A percentile compares a stretch with the other conserved stretches of the same genome.
Conservation (phyloP, 2,113 vertebrate species). For the Copsychus sechellarum region DNA sequence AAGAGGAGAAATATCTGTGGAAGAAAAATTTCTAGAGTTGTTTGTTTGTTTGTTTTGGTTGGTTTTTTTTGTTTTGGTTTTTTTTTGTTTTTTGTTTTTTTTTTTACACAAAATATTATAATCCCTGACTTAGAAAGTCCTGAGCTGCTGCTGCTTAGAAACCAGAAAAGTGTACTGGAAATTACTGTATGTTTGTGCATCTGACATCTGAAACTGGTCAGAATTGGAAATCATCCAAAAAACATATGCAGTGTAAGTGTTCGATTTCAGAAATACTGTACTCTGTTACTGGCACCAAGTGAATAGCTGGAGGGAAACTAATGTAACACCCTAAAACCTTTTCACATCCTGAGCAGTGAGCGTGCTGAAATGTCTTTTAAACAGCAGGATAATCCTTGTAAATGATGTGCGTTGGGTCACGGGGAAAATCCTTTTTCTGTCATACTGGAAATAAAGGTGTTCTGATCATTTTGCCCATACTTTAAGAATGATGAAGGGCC, state of each 20-base stretch:
- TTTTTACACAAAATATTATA: background rate
- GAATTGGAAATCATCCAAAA: constrained; percentile 5
- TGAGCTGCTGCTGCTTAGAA: background rate
- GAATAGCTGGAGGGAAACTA: background rate
- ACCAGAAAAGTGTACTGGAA: background rate
- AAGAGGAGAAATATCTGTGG: background rate
- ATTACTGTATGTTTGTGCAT: background rate
- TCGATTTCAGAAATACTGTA: background rate
- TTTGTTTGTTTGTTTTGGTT: too few species aligned
- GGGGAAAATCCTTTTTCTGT: background rate
- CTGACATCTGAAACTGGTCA: constrained; percentile 2
- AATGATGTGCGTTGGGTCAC: background rate
- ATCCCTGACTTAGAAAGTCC: background rate
- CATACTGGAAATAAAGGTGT: background rate
- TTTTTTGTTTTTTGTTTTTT: background rate
- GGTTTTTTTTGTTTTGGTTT: too few species aligned
- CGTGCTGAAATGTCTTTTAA: constrained; percentile 12
- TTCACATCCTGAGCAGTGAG: background rate
- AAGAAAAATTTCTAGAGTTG: background rate
- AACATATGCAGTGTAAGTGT: background rate
- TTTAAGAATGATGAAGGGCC: background rate
- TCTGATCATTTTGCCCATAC: background rate
- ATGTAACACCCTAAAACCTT: background rate
- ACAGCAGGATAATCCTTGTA: background rate
- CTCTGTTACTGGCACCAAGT: background rate